A percentile compares a stretch with the other conserved stretches of the same genome.
phyloP scores from a whole-genome alignment of 1,140 invertebrate species.

The Orchestia grillus region DNA sequence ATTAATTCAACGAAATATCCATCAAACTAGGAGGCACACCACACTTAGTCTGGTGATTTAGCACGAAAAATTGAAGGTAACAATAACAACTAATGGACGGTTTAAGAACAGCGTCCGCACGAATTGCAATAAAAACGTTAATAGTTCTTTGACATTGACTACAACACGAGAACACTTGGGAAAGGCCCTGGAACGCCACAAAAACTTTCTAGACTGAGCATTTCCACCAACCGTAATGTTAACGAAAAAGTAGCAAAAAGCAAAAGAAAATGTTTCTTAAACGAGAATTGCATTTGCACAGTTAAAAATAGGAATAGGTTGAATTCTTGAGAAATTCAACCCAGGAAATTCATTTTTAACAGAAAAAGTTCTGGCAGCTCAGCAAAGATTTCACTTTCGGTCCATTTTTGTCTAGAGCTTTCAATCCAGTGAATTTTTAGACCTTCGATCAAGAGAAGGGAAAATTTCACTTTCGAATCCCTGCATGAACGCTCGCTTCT shows the following conservation, averaged over 20 bases:
- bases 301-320: background rate
- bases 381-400: background rate
- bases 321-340: background rate
- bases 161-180: too few relatives aligned
- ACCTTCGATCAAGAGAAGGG: background rate
- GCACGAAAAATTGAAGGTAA: too few relatives aligned
- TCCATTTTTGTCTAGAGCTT: background rate
- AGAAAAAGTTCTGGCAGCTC: background rate
- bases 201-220: background rate
- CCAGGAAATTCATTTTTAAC: background rate
- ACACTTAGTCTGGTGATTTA: too few relatives aligned
- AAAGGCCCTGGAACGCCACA: too few relatives aligned
- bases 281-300: background rate
- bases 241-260: background rate
- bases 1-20: too few relatives aligned
- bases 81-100: too few relatives aligned
- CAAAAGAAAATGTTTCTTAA: background rate
- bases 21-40: too few relatives aligned
- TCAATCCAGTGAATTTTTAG: background rate
- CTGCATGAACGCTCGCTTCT: background rate
- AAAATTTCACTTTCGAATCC: background rate
- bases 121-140: too few relatives aligned
- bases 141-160: too few relatives aligned
- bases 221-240: background rate
- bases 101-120: too few relatives aligned